These are phyloP conservation scores for Gymnoscopelus braueri DNA, from an alignment of 2,797 vertebrate genomes.

Conservation along the genomic window DNA sequence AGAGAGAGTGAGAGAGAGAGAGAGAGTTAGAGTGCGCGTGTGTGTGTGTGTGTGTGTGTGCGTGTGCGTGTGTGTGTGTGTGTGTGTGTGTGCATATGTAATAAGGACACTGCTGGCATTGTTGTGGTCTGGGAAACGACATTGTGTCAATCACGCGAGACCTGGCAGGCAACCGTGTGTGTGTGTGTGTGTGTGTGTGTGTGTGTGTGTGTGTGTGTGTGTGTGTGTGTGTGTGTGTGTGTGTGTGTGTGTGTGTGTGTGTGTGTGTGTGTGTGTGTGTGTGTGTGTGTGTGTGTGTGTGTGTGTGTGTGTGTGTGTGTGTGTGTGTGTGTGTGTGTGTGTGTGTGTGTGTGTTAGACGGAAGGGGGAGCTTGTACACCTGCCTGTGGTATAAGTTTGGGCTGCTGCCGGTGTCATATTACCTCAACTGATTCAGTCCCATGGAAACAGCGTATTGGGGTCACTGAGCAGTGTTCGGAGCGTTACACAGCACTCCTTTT, in stretches of 20 bases:
- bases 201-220: not conserved
- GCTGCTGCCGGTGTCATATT: conserved; percentile 43
- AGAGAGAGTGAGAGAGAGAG: conserved; percentile 45
- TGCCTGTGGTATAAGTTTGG: conserved; percentile 38
- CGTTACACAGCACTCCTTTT: not conserved
- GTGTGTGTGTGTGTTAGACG: too few species aligned
- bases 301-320: too few species aligned
- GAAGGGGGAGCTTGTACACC: conserved; percentile 33
- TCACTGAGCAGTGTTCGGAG: too few species aligned
- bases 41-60: conserved; percentile 28
- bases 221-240: too few species aligned
- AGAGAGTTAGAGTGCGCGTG: not conserved
- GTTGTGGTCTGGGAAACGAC: conserved; percentile 59
- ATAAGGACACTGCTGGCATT: conserved; percentile 54
- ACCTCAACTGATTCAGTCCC: conserved; percentile 18
- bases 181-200: too few species aligned
- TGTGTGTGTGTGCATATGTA: conserved; percentile 13
- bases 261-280: too few species aligned
- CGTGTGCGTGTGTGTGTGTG: too few species aligned
- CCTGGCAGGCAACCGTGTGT: conserved; percentile 38
- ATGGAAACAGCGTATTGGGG: too few species aligned
- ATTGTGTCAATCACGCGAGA: conserved; percentile 46
- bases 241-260: not conserved
- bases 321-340: too few species aligned
- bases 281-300: not conserved